Conservation (phyloP, 2,888 invertebrate genomes). For the Syrista parreyssii region DNA sequence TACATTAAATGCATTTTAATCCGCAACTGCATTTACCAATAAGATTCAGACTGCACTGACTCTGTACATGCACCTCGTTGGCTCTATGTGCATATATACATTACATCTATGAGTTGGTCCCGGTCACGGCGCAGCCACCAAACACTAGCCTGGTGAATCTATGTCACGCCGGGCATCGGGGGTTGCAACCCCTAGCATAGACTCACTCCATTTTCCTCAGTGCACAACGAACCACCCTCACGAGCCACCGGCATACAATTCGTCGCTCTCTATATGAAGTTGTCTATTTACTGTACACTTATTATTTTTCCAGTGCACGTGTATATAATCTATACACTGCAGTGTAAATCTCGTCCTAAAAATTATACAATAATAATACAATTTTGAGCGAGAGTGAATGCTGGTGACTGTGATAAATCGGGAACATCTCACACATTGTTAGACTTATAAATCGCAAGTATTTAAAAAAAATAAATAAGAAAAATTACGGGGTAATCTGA, state of each 20-base stretch:
- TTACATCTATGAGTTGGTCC: slow-evolving; percentile 25
- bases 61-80: neutral
- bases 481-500: neutral
- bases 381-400: slow-evolving; percentile 21
- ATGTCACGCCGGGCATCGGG: slow-evolving; percentile 38
- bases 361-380: neutral
- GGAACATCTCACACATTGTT: neutral
- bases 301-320: slow-evolving; percentile 17
- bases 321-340: neutral
- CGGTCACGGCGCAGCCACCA: slow-evolving; percentile 45
- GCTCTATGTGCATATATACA: neutral
- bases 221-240: slow-evolving; percentile 1
- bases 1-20: neutral
- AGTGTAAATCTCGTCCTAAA: slow-evolving; percentile 11
- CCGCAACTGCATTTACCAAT: slow-evolving; percentile 29
- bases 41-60: slow-evolving; percentile 11
- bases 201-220: neutral
- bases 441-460: slow-evolving; percentile 8
- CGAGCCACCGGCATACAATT: neutral
- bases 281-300: slow-evolving; percentile 8
- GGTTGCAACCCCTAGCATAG: slow-evolving; percentile 7
- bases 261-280: slow-evolving; percentile 8
- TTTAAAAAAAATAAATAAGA: slow-evolving; percentile 14
- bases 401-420: slow-evolving; percentile 14
- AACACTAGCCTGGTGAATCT: slow-evolving; percentile 22